Conservation (phyloP, 2,113 vertebrate species). For the Bothrops jararaca region DNA sequence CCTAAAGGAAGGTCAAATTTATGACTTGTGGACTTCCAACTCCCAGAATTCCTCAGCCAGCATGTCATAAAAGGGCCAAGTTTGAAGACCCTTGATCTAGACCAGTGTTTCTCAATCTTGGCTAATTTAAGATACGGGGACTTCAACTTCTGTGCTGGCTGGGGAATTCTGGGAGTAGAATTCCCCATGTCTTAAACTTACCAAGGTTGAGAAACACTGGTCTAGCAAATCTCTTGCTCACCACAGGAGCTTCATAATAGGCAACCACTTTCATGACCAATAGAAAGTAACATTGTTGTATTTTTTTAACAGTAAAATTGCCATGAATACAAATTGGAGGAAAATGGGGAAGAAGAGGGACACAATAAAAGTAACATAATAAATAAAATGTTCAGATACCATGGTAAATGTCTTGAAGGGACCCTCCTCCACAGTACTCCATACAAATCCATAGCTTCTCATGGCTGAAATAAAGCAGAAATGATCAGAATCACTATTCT, state of each 20-base stretch:
- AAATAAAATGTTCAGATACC: conserved; percentile 67
- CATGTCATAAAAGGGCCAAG: too few relatives aligned
- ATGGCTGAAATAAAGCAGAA: conserved; percentile 72
- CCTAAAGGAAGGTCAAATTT: too few relatives aligned
- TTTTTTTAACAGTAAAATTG: background rate
- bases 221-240: background rate
- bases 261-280: background rate
- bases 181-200: background rate
- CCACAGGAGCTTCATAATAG: background rate
- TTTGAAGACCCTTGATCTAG: too few relatives aligned
- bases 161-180: background rate
- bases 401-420: conserved; percentile 94
- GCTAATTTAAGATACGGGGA: too few relatives aligned
- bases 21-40: too few relatives aligned
- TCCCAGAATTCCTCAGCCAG: too few relatives aligned
- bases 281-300: background rate
- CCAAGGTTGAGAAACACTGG: background rate
- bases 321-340: background rate
- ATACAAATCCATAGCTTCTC: conserved; percentile 98
- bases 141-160: background rate
- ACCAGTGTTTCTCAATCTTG: too few relatives aligned
- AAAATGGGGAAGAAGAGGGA: background rate
- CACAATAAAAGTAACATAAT: background rate
- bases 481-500: conserved; percentile 10
- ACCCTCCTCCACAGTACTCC: conserved; percentile 95